Evolutionary conservation across 2,888 invertebrate species (phyloP), one percentile per base, ranked within the genome.

Genomic region (Plagiodera versicolora): DNA sequence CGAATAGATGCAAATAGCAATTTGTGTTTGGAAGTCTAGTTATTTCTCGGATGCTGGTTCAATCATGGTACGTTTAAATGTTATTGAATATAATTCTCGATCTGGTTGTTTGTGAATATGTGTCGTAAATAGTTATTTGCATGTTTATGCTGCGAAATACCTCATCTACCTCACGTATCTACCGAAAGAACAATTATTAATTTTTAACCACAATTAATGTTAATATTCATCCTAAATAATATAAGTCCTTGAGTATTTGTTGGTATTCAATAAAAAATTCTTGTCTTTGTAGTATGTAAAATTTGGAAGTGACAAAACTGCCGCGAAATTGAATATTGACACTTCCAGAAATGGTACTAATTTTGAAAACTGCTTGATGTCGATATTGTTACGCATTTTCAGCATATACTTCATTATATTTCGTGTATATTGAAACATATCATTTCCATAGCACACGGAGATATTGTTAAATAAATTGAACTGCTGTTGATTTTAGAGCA

Each of bases 1-100:
- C 14, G 52, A 30, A 30, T 35, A 16, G 52, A 60, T 39, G 48
- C 32, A 30, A 35, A 30, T 28, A 45, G 19, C 18, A 56, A 10
- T 3, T 35, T 14, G 19, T 49, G 48, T 46, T 47, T 14, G 28
- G 5, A n/a, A 47, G 32, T 45, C 30, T 8, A 10, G 24, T n/a
- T 18, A 14, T 14, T 46, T 46, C 11, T 46, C 6, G 6, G 24
- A 46, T 46, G 17, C 19, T 17, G 46, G 9, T 46, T 10, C 9
- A 14, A 46, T 18, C 19, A 46, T 46, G 30, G 51, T 50, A 30
- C n/a, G 24, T 50, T 10, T 47, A n/a, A n/a, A n/a, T n/a, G n/a
- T n/a, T n/a, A n/a, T 6, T 24, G 3, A 5, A 24, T 24, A 24
- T 24, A 3, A 24, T 24, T 47, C 2, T 20, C 20, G n/a, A 17